Base-by-base conservation (phyloP, 2,113 vertebrate species). In the Larimichthys polyactis region DNA sequence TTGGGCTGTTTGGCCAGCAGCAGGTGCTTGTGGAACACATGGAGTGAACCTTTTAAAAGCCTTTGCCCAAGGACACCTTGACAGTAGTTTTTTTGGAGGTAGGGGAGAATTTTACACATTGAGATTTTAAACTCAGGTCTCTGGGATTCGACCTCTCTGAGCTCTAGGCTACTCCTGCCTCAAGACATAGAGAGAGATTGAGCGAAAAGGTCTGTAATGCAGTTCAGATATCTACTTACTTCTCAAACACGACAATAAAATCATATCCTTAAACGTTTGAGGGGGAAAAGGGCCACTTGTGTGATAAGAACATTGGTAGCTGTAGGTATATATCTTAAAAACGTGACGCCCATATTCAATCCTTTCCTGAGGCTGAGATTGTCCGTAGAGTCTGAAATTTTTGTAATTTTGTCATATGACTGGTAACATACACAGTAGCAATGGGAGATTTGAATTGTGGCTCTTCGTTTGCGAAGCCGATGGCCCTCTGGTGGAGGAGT, bases 1-100 rank as follows among this genome's bases (percentile, higher is more conserved):
- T 63, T 43, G 77, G 82, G 78, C 63, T 75, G 79, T 82, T 84
- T 86, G 84, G 66, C 84, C 80, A 58, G 84, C 84, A 81, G 90
- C 82, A 54, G 84, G 78, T 87, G 77, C 55, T 83, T 83, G 24
- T 74, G 68, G 19, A 81, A 70, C 82, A 87, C 75, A 86, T 49
- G 55, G 79, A 75, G 71, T 32, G 4, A 71, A 51, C 67, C 48
- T 57, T 82, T 82, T 72, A 84, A 85, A 71, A 87, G 75, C 66
- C 73, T 82, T 40, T 78, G 89, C 91, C 90, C 84, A 87, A 74
- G 84, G 90, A 80, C 68, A 71, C 63, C 46, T 62, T 43, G 3
- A 22, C 36, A 58, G 67, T 76, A 51, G 62, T 51, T 82, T 82
- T 36, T 40, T 57, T 3, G 6, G 0, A 66, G 12, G 20, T 27